Evolutionary conservation across 2,888 invertebrate genomes (phyloP).

Genomic region (Lissocephala sabroskyi): DNA sequence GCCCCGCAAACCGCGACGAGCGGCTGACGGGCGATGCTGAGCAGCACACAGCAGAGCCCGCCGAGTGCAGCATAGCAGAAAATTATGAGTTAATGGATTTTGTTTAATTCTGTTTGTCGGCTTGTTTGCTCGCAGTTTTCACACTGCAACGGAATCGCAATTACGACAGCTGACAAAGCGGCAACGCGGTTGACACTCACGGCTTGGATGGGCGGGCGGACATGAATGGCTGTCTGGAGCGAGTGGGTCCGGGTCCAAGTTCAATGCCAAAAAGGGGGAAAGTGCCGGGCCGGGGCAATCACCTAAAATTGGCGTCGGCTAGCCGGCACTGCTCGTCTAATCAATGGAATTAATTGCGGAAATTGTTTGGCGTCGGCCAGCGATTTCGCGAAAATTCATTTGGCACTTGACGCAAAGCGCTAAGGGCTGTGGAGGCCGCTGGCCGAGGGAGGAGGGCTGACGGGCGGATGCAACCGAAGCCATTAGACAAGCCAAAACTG

Average conservation of each 20-base stretch:
- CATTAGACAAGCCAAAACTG: background rate
- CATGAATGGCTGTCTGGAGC: too few relatives aligned
- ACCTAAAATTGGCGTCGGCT: too few relatives aligned
- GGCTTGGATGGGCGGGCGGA: too few relatives aligned
- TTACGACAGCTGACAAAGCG: background rate
- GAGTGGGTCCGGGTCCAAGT: slow-evolving; percentile 39
- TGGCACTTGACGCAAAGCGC: slow-evolving; percentile 14
- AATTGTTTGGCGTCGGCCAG: slow-evolving; percentile 30
- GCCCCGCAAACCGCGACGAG: background rate
- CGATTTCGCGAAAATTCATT: slow-evolving; percentile 28
- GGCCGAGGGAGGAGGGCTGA: too few relatives aligned
- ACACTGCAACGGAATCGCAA: background rate
- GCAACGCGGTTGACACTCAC: slow-evolving; percentile 1
- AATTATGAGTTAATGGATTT: slow-evolving; percentile 66
- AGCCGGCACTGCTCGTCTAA: too few relatives aligned
- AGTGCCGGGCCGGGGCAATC: too few relatives aligned
- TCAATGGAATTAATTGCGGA: slow-evolving; percentile 47
- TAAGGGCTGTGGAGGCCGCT: slow-evolving; percentile 12
- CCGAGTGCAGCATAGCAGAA: slow-evolving; percentile 52
- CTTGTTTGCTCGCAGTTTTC: background rate
- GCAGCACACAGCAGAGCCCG: background rate
- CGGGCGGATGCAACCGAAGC: background rate
- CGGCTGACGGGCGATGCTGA: background rate
- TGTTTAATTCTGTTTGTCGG: slow-evolving; percentile 27
- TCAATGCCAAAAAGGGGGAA: slow-evolving; percentile 30